Conservation (phyloP, 2,113 vertebrate species). For the Cavia aperea region DNA sequence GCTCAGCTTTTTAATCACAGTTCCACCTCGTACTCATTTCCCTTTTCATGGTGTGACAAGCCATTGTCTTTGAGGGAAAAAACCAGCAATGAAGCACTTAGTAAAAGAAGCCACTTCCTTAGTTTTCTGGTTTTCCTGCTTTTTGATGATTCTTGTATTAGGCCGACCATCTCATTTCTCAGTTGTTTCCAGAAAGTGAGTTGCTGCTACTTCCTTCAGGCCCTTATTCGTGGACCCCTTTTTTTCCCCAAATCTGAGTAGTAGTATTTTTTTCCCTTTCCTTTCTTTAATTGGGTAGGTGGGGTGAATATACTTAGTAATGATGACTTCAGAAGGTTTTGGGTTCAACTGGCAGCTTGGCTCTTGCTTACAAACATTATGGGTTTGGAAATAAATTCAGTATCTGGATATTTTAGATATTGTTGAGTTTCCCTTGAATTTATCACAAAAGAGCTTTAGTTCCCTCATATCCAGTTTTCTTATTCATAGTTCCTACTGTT, state of each 20-base stretch:
- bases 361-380: not conserved
- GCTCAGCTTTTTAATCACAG: not conserved
- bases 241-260: not conserved
- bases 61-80: not conserved
- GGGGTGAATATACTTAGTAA: not conserved
- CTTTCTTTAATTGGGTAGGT: not conserved
- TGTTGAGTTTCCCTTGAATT: not conserved
- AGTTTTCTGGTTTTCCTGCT: not conserved
- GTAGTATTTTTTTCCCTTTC: not conserved
- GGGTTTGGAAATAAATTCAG: not conserved
- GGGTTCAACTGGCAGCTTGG: not conserved
- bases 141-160: not conserved
- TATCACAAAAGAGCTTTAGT: not conserved
- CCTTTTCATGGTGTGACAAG: not conserved
- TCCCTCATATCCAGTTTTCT: not conserved
- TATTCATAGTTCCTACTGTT: not conserved
- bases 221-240: no score
- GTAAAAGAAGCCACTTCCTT: not conserved
- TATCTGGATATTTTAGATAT: not conserved
- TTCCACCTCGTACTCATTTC: not conserved
- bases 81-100: not conserved
- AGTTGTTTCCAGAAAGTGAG: not conserved
- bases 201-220: no score
- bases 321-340: not conserved
- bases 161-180: not conserved